Base-by-base conservation (phyloP, 2,888 invertebrate species). In the Junonia oenone region DNA sequence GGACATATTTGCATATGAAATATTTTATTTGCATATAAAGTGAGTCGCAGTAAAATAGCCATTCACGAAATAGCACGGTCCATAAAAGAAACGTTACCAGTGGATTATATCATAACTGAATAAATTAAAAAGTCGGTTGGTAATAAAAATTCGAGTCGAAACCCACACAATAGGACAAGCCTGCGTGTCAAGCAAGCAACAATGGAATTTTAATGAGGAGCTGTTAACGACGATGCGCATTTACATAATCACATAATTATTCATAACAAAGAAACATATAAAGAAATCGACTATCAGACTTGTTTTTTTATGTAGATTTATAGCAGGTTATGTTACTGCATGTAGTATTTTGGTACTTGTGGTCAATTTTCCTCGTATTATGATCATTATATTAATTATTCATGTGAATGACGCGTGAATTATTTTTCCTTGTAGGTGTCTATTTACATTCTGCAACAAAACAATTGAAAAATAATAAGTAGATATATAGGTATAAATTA, bases 151-250 rank as follows among this genome's bases (percentile, higher is more conserved):
- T 75, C 64, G 68, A 76, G 69, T 75, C 72, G 67, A 73, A 68
- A 75, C 72, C 69, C 66, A 72, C 69, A 80, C 76, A 82, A 81
- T 76, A 76, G 73, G 75, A 64, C 70, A 63, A 70, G 68, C 63
- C 68, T 72, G 73, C 76, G 76, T 73, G 77, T 72, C 71, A 73
- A 71, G 66, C 68, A 69, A 72, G 69, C 71, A 71, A 83, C 84
- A 85, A 86, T 78, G 77, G 85, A 84, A 88, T 87, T 82, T 83
- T 83, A 87, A 87, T 85, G 82, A 83, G 80, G 67, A 70, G 71
- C 72, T 72, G 81, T 81, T 82, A 84, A 79, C 79, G 76, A 81
- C 76, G 71, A 78, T 76, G 67, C 71, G 66, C 74, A 84, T 87
- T 76, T 81, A 76, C 85, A 86, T 89, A 87, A 85, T 81, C 76